Evolutionary conservation across 1,140 invertebrate genomes (phyloP), one percentile per base, ranked within the genome.

Genomic region (Drosophila prosaltans): DNA sequence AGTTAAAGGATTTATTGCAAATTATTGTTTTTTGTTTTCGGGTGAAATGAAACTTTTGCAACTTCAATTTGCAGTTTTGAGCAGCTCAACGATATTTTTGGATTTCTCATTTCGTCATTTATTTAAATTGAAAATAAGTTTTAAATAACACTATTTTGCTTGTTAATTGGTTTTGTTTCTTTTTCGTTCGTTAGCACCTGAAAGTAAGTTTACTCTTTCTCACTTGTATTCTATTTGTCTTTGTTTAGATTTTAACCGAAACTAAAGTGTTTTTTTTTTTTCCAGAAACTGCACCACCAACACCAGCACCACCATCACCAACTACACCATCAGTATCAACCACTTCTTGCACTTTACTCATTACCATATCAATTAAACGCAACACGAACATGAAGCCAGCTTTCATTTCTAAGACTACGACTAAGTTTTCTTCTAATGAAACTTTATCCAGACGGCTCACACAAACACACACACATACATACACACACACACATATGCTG

Each of bases 361-460:
- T 85, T 85, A 81, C 72, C 67, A 85, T 80, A 81, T 81, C 78
- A 81, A 81, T 81, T 81, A 81, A 81, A 73, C 72, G 64, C 72
- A 84, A 77, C 81, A 80, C 78, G 81, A 64, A 85, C 78, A 70
- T 70, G 74, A 70, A 76, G 70, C 59, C 72, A 68, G 57, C 40
- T 64, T 43, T 57, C 45, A 16, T 59, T 48, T 28, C 71, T 36
- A 64, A 57, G 65, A 72, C 61, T 74, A 70, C 65, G 57, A 70
- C 73, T 54, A 70, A 77, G 62, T 70, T 80, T 72, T 58, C 73
- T 65, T 61, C 21, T 65, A 66, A 70, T 67, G 64, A 84, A 85
- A 70, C 78, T 77, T 85, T 81, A 66, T 57, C 81, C 78, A 48
- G 73, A 65, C 69, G n/a, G 58, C 54, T 66, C 62, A 55, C 48